Conservation (phyloP, 2,888 invertebrate species). For the Tanypteryx hageni region DNA sequence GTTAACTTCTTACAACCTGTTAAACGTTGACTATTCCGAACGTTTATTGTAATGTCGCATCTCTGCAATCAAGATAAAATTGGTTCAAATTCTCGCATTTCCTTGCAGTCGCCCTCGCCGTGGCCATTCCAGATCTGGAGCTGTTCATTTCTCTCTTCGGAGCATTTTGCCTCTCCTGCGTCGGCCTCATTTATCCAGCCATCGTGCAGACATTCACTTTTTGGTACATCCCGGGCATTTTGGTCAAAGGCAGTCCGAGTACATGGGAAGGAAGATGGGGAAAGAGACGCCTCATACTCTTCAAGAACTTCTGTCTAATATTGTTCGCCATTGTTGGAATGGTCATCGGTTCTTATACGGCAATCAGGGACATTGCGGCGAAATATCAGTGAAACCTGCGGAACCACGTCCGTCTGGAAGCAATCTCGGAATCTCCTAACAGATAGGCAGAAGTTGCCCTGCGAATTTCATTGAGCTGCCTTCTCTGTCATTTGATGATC, state of each 20-base stretch:
- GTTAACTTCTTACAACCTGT: no score
- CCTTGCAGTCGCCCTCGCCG: slow-evolving; percentile 75
- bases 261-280: slow-evolving; percentile 20
- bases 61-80: not conserved
- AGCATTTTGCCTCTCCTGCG: slow-evolving; percentile 76
- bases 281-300: slow-evolving; percentile 43
- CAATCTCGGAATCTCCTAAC: no score
- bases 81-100: slow-evolving; percentile 66
- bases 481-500: not conserved
- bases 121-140: slow-evolving; percentile 76
- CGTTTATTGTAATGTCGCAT: no score
- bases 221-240: slow-evolving; percentile 79
- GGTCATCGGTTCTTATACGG: slow-evolving; percentile 68
- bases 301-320: slow-evolving; percentile 67
- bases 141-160: slow-evolving; percentile 78
- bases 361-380: slow-evolving; percentile 70
- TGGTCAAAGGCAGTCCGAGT: not conserved
- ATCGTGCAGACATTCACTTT: slow-evolving; percentile 76
- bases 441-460: no score
- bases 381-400: slow-evolving; percentile 69
- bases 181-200: slow-evolving; percentile 77
- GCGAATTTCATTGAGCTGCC: no score
- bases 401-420: no score
- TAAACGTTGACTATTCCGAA: no score
- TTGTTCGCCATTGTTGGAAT: slow-evolving; percentile 68